phyloP scores from a whole-genome alignment of 1,140 invertebrate species.

The Tachypleus tridentatus region DNA sequence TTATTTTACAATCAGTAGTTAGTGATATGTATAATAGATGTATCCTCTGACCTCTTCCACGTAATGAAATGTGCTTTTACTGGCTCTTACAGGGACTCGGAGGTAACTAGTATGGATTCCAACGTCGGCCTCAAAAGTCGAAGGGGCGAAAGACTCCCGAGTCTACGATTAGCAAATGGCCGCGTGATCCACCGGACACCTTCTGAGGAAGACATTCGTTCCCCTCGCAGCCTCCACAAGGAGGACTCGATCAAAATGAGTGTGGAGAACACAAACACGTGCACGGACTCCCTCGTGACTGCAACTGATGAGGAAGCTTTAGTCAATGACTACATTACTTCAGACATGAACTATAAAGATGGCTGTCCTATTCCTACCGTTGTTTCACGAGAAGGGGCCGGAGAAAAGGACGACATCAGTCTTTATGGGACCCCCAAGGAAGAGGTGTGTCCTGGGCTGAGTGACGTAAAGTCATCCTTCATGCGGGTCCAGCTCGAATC shows the following conservation, averaged over 20 bases:
- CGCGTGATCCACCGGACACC: constrained; percentile 15
- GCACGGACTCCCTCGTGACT: constrained; percentile 40
- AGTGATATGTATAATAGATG: too few species aligned
- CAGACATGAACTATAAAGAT: constrained; percentile 41
- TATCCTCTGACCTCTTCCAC: too few species aligned
- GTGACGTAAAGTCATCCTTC: constrained; percentile 73
- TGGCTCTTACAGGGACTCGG: background rate
- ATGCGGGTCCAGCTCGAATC: constrained; percentile 88
- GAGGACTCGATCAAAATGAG: constrained; percentile 20
- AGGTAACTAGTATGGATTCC: too few species aligned
- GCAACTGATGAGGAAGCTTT: constrained; percentile 15
- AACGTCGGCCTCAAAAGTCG: too few species aligned
- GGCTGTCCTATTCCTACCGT: constrained; percentile 24
- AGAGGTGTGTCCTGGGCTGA: constrained; percentile 57
- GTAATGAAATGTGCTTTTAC: too few species aligned
- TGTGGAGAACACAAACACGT: constrained; percentile 43
- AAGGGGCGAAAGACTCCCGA: constrained; percentile 3
- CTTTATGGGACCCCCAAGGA: constrained; percentile 96
- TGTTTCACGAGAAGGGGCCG: background rate
- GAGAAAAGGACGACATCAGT: constrained; percentile 68
- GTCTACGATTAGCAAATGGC: constrained; percentile 47
- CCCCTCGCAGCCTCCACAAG: constrained; percentile 23
- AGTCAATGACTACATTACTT: constrained; percentile 63
- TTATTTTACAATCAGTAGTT: too few species aligned
- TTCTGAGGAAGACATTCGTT: constrained; percentile 46